Percentiles rank a stretch among this genome's conserved stretches.
phyloP scores from a whole-genome alignment of 2,113 vertebrate species.

The Vulpes lagopus region DNA sequence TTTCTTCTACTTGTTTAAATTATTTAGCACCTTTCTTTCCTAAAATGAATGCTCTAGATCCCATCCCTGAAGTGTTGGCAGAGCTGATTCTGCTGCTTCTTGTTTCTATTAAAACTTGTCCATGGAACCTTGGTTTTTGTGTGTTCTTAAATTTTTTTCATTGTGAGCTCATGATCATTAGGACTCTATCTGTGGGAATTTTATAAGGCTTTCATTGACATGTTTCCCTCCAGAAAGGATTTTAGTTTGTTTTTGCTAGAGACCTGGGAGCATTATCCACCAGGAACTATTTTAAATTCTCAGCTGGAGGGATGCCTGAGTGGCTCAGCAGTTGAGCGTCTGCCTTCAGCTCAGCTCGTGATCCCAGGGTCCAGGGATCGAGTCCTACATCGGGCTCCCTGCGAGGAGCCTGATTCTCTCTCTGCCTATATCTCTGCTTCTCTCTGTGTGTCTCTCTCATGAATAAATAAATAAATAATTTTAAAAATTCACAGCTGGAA shows the following conservation, averaged over 20 bases:
- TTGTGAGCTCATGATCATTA: not conserved
- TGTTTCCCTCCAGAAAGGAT: not conserved
- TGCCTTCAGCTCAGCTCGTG: too few species aligned
- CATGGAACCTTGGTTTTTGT: not conserved
- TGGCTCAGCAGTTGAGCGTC: too few species aligned
- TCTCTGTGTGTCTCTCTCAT: too few species aligned
- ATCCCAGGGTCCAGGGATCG: too few species aligned
- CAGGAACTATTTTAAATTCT: not conserved
- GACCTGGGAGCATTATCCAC: too few species aligned
- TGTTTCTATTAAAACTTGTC: not conserved
- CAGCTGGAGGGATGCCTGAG: not conserved
- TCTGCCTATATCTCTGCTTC: too few species aligned
- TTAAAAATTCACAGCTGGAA: not conserved
- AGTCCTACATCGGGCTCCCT: too few species aligned
- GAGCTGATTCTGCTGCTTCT: not conserved
- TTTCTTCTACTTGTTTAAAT: not conserved
- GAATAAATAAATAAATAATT: too few species aligned
- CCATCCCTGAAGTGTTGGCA: not conserved
- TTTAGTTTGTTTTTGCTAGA: not conserved
- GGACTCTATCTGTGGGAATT: not conserved
- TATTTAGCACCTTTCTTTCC: not conserved
- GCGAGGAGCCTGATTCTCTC: too few species aligned
- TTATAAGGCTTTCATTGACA: not conserved
- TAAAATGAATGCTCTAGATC: not conserved
- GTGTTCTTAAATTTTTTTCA: not conserved